Evolutionary conservation across 2,797 vertebrate genomes (phyloP), one percentile per base, ranked within the genome.

Genomic region (Epinephelus malabaricus): DNA sequence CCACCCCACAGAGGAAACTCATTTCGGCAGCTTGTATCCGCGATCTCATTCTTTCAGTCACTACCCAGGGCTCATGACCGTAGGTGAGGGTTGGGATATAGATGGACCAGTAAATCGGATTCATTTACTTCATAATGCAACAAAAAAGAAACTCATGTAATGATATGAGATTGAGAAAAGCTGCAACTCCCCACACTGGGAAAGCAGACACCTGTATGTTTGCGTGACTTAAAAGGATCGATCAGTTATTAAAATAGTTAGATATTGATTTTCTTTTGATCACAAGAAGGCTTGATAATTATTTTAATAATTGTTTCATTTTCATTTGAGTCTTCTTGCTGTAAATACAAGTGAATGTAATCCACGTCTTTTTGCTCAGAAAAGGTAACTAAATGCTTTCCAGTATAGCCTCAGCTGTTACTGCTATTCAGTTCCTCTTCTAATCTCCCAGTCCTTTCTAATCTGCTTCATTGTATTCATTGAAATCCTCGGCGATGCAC

Each of bases 381-480:
- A 58, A 56, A 14, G 25, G 51, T 68, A 10, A 23, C 30, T 19
- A 50, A 62, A 53, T 75, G 62, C 70, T 85, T 66, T 77, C 61
- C 49, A 66, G 55, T 19, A 23, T 2, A 18, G 53, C 38, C 46
- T 68, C 19, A 3, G 4, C 58, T 43, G 3, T 53, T 11, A 7
- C 46, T 49, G 62, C 53, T 65, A 0, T 60, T 78, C 38, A 60
- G 30, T 68, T 54, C 68, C 60, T 45, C 50, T 30, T 73, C 56
- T 78, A 74, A 85, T 82, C 84, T 73, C 15, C 54, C 59, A 21
- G 27, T 40, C 11, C 7, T 76, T 85, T 88, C 75, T 82, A 82
- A 90, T 89, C 82, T 63, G 51, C 51, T 58, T 82, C 75, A 81
- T 83, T 89, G 81, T 89, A n/a, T 85, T 87, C 68, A 34, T 19